Evolutionary conservation across 2,888 invertebrate species (phyloP).

Genomic region (Microctonus brassicae): DNA sequence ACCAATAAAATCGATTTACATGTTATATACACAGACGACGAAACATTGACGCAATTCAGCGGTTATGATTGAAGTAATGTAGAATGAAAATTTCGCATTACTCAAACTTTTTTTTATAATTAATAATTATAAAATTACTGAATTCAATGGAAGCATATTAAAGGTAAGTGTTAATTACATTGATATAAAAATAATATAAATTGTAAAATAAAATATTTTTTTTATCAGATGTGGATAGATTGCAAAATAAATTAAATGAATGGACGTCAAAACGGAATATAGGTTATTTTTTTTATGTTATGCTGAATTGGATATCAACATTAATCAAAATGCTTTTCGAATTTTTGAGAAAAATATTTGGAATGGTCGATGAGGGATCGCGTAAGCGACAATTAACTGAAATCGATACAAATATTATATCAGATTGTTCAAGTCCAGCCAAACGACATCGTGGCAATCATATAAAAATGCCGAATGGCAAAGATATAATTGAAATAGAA

Average conservation of each 20-base stretch:
- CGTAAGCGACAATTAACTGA: constrained; percentile 54
- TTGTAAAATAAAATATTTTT: not conserved
- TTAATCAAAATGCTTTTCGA: constrained; percentile 52
- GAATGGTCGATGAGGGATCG: constrained; percentile 54
- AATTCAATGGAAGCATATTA: not conserved
- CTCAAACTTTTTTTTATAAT: not conserved
- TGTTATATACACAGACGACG: too few species aligned
- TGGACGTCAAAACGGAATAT: constrained; percentile 26
- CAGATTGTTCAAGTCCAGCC: constrained; percentile 39
- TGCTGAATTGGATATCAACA: constrained; percentile 30
- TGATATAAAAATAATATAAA: not conserved
- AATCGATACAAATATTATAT: constrained; percentile 36
- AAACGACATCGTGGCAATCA: constrained; percentile 52
- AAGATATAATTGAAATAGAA: constrained; percentile 36
- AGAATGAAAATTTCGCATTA: not conserved
- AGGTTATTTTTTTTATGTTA: constrained; percentile 29
- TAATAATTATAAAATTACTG: not conserved
- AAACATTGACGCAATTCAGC: not conserved
- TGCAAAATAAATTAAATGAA: constrained; percentile 30
- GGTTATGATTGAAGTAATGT: constrained; percentile 6
- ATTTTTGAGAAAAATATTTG: constrained; percentile 56
- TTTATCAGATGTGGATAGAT: not conserved
- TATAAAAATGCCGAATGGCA: constrained; percentile 20
- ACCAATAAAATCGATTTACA: not conserved
- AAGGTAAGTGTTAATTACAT: not conserved